Base-by-base conservation (phyloP, 2,888 invertebrate species). In the Reticulitermes lucifugus region DNA sequence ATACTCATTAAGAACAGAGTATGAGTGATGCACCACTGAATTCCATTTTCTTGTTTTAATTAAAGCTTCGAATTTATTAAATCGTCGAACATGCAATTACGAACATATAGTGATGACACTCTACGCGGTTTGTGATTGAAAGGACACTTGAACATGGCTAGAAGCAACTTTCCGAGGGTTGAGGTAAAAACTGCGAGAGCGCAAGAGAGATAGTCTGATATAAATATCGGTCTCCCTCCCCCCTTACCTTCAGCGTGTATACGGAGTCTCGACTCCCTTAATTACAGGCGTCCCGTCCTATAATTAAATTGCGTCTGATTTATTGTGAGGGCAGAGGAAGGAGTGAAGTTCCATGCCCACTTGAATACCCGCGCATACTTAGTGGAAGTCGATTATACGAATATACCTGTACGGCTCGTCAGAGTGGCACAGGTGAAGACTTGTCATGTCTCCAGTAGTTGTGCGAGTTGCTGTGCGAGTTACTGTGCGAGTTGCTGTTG, bases 271-370 rank as follows among this genome's bases (percentile, higher is more conserved):
- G 41, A 21, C 51, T 46, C 71, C 83, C 85, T 83, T 85, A 85
- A 85, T 85, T 85, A 80, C 85, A 85, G 77, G 83, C 59, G 83
- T 79, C 71, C 85, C 70, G 71, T 79, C 83, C 55, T 59, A 83
- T 85, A 85, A 83, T 85, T 85, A 85, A 85, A 85, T 85, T 83
- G 79, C 77, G 83, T 70, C 85, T 85, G 85, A 85, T 83, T 85
- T 85, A 85, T 85, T 77, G 79, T 79, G 85, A 65, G 60, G 70
- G 43, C 46, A 35, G 43, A 35, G 75, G 43, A 3, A 43, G 75
- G 43, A 77, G 43, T 43, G 41, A 77, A 77, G 43, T 77, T 41
- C 43, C 41, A 46, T n/a, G 43, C 75, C 75, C 46, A 55, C 65
- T 65, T 25, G 65, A 65, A 65, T 65, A 65, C 65, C 10, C n/a